Base-by-base conservation (phyloP, 92 coral and sea anemone species). In the Anthopleura xanthogrammica region DNA sequence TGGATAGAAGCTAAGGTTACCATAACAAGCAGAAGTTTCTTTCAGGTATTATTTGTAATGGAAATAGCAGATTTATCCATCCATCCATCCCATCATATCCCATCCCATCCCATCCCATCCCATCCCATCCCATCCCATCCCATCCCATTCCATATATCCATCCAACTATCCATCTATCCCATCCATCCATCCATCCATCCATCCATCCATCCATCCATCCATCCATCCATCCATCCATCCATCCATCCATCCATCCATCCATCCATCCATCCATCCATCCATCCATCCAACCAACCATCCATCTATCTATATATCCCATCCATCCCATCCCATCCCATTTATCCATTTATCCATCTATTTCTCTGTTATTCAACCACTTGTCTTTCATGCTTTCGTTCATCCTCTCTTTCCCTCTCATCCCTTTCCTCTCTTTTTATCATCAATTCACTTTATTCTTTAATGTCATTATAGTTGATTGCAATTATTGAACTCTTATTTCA, bases 1-100 rank as follows among this genome's bases (percentile, higher is more conserved):
- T 95, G 95, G 98, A 52, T 85, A 11, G 89, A 88, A n/a, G 99
- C 94, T 4, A 82, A 88, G 73, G 90, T 88, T 42, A 96, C 99
- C 17, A 87, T 94, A 22, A 88, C 80, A 3, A 91, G 95, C 68
- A 88, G 95, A 77, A 82, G 89, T 9, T 88, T 80, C 64, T 96
- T 96, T 58, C 88, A 89, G 99, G 99, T 95, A 76, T 22, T 17
- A 22, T 72, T 46, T 12, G 20, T 17, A 24, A 54, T 54, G 58
- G 17, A 54, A 13, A 46, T 46, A 46, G 50, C 50, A 5, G 50
- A 46, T 46, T 2, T 46, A 46, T 46, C 9, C 9, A 46, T 46
- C 58, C 11, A 29, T 29, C 36, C 36, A 29, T 29, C 7, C 54
- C 54, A 50, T 50, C 54, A 0, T 29, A 1, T 29, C 36, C 36